Conservation (phyloP, 2,113 vertebrate species). For the Lycaon pictus region DNA sequence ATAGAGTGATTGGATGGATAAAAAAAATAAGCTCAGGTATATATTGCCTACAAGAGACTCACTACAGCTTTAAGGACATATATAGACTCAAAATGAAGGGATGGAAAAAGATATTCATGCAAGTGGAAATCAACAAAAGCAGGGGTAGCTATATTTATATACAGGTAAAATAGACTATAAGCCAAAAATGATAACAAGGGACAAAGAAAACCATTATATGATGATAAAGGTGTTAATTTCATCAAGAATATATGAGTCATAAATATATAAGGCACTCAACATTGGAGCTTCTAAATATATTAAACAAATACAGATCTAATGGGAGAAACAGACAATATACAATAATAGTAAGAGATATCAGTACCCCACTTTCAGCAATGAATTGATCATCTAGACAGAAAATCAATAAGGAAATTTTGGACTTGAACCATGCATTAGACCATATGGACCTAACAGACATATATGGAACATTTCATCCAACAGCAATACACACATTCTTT, state of each 20-base stretch:
- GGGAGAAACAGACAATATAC: not conserved
- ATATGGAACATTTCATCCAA: not conserved
- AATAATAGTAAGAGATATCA: not conserved
- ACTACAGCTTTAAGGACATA: not conserved
- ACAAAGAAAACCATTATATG: not conserved
- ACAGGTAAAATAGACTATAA: not conserved
- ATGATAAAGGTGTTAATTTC: not conserved
- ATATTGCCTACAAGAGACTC: not conserved
- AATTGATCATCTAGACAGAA: not conserved
- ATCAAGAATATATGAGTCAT: not conserved
- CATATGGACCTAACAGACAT: not conserved
- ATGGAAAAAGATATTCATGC: not conserved
- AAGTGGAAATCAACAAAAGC: not conserved
- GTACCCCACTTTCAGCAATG: not conserved
- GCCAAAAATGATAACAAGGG: not conserved
- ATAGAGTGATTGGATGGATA: not conserved
- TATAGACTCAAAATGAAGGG: not conserved
- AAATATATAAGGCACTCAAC: not conserved
- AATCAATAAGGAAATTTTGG: not conserved
- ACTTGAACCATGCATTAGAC: not conserved
- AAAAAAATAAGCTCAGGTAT: not conserved
- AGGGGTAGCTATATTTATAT: not conserved
- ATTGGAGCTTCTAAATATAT: not conserved
- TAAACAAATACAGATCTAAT: not conserved
- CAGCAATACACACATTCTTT: not conserved